phyloP scores from a whole-genome alignment of 2,113 vertebrate species.

The Upupa epops region DNA sequence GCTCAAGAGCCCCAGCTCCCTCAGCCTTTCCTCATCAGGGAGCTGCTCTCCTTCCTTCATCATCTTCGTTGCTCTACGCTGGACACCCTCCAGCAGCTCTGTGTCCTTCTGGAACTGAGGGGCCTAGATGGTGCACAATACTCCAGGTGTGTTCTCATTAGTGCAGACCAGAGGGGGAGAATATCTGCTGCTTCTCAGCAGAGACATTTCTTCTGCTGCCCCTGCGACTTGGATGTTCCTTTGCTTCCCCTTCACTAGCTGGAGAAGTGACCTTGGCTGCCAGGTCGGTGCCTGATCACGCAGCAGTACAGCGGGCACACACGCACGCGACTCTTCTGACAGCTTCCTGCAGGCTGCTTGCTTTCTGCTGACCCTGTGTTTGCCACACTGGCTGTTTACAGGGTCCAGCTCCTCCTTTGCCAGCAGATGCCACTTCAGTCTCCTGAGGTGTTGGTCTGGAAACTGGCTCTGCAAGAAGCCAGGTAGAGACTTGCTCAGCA shows the following conservation, averaged over 20 bases:
- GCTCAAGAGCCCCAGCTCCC: too few relatives aligned
- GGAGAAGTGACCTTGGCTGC: not conserved
- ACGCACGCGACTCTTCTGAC: not conserved
- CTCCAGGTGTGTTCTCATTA: too few relatives aligned
- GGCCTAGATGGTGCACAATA: too few relatives aligned
- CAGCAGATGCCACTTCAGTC: slow-evolving; percentile 1
- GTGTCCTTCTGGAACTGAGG: too few relatives aligned
- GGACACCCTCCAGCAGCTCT: too few relatives aligned
- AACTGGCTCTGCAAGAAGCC: not conserved
- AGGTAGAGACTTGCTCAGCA: not conserved
- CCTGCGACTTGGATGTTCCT: not conserved
- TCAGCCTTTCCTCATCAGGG: too few relatives aligned
- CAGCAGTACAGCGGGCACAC: not conserved
- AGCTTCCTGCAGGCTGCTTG: not conserved
- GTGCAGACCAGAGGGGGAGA: too few relatives aligned
- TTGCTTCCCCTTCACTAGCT: not conserved
- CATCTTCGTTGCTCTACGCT: too few relatives aligned
- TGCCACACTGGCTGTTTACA: not conserved
- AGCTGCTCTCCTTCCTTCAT: too few relatives aligned
- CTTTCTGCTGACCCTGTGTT: not conserved
- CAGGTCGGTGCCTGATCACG: fast-evolving
- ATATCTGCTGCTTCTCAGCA: not conserved
- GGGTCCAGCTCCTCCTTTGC: not conserved
- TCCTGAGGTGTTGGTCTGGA: slow-evolving; percentile 10
- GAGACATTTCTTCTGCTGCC: not conserved